Conservation (phyloP, 2,888 invertebrate genomes). For the Agrochola lota region DNA sequence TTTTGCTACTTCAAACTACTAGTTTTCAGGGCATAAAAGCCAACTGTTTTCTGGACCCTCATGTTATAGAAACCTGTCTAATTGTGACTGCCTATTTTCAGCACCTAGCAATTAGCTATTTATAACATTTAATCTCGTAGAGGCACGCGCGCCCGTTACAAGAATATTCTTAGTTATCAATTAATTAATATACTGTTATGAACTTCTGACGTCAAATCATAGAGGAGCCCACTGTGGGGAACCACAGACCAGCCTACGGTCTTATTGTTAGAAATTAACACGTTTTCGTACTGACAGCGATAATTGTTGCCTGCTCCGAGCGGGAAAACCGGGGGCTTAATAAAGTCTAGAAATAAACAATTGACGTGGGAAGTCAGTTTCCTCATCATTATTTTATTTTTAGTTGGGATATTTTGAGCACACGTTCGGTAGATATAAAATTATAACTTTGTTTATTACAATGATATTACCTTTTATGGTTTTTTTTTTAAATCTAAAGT, state of each 20-base stretch:
- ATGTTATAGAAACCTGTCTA: neutral
- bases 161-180: conserved; percentile 28
- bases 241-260: neutral
- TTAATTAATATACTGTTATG: conserved; percentile 44
- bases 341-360: conserved; percentile 40
- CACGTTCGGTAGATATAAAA: neutral
- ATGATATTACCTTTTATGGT: neutral
- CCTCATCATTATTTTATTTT: conserved; percentile 45
- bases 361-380: conserved; percentile 44
- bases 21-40: neutral
- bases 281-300: neutral
- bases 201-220: conserved; percentile 13
- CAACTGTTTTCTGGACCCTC: neutral
- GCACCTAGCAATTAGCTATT: neutral
- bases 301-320: conserved; percentile 18
- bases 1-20: neutral
- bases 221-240: neutral
- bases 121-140: conserved; percentile 21
- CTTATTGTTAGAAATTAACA: conserved; percentile 3
- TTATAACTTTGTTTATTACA: neutral
- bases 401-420: neutral
- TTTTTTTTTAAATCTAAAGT: neutral
- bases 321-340: conserved; percentile 37
- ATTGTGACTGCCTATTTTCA: neutral
- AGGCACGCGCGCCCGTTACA: conserved; percentile 6